Evolutionary conservation across 1,140 invertebrate genomes (phyloP), one percentile per base, ranked within the genome.

Genomic region (Eumaeus atala): DNA sequence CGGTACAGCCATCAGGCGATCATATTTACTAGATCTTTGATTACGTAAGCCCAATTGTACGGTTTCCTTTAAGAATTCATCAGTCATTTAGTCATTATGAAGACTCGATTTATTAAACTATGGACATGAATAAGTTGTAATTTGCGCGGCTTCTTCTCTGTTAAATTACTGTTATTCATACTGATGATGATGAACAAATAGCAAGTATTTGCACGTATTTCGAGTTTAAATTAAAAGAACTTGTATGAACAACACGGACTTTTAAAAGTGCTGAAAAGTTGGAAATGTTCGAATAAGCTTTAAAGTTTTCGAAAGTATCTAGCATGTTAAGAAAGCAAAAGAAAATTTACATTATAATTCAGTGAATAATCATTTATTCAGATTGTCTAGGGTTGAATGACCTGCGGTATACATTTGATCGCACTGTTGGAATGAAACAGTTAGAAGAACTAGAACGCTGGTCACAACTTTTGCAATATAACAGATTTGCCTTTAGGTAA

Each of bases 181-280:
- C 21, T 28, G 21, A 28, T 28, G 21, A 28, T 28, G 6, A 28
- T 28, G 21, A 28, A 28, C 6, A 6, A 16, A 14, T 14, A 44
- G 16, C 40, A 44, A 44, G 40, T 44, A 16, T 44, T 44, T 44
- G 16, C 40, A 44, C 17, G 40, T 6, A 28, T 44, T 16, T 44
- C 40, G 16, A 44, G 40, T 16, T 16, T 44, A 44, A 44, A 16
- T 44, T 44, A 16, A 14, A 17, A 17, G 2, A 44, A 44, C 40
- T 44, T 9, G 9, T 17, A 44, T 14, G 16, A 44, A 44, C 40
- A 44, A 44, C 40, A 44, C 17, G 40, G 17, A 44, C 1, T 9
- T 44, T 44, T 44, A 44, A 44, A 44, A 44, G 40, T 44, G 40
- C 40, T 44, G 40, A 16, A 16, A 44, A 44, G n/a, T 44, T 44